Conservation (phyloP, 2,113 vertebrate genomes). For the Gyps fulvus region DNA sequence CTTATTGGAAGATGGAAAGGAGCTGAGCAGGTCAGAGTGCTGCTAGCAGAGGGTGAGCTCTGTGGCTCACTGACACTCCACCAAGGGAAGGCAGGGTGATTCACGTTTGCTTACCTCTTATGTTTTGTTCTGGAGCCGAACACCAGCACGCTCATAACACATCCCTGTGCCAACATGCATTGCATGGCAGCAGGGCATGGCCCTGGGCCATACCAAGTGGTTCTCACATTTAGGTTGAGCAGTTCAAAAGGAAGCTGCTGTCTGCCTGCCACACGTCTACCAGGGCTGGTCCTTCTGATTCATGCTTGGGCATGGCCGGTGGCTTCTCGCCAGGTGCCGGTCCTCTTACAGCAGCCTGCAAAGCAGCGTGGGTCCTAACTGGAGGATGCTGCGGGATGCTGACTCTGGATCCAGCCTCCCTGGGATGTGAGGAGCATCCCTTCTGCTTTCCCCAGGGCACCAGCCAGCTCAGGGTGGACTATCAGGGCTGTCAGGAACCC, state of each 20-base stretch:
- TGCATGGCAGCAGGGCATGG: not conserved
- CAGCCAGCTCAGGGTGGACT: not conserved
- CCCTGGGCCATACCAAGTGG: not conserved
- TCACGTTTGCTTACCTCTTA: not conserved
- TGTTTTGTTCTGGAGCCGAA: rapidly evolving
- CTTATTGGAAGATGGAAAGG: not conserved
- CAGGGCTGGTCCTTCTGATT: not conserved
- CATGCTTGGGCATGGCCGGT: rapidly evolving
- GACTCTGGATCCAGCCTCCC: not conserved
- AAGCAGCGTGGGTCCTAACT: not conserved
- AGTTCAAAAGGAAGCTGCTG: not conserved
- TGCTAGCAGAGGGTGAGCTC: not conserved
- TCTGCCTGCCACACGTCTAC: not conserved
- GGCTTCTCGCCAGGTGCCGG: not conserved
- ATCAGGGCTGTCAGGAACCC: not conserved
- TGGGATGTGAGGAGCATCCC: not conserved
- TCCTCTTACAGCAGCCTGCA: not conserved
- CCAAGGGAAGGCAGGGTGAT: not conserved
- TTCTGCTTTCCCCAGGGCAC: too few relatives aligned
- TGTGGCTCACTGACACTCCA: rapidly evolving
- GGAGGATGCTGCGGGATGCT: not conserved
- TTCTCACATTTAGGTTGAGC: not conserved
- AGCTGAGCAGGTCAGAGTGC: not conserved
- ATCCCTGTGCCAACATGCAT: not conserved
- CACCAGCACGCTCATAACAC: not conserved